Percentiles rank a stretch among this genome's conserved stretches.
Conservation (phyloP, 2,888 invertebrate genomes). For the Oeneis ivallda region DNA sequence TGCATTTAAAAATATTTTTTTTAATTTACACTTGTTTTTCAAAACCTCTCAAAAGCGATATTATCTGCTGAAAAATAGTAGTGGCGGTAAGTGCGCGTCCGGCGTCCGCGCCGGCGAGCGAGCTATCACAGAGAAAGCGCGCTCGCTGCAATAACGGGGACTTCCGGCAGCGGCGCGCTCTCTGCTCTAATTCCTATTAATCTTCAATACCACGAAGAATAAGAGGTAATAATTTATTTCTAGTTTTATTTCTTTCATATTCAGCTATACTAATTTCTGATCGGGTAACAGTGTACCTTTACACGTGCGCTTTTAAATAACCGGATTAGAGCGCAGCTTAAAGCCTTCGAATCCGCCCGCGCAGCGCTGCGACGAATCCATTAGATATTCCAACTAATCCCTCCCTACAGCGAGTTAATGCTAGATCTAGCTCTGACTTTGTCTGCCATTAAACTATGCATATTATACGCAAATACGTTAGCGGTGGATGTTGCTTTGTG, state of each 20-base stretch:
- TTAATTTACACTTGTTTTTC: no score
- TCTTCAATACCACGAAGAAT: constrained; percentile 3
- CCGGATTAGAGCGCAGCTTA: background rate
- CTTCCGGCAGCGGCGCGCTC: constrained; percentile 5
- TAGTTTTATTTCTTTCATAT: background rate
- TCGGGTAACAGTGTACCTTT: background rate
- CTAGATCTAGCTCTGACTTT: background rate
- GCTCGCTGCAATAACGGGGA: constrained; percentile 3
- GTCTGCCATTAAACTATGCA: background rate
- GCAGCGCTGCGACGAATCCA: background rate
- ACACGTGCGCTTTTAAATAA: background rate
- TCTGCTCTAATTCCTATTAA: constrained; percentile 16
- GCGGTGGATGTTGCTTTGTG: no score
- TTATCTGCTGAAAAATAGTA: constrained; percentile 4
- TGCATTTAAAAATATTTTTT: no score
- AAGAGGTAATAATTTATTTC: background rate
- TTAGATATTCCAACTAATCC: background rate
- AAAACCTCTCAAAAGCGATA: background rate
- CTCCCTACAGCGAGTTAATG: background rate
- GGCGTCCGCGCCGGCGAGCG: background rate
- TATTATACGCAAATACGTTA: background rate
- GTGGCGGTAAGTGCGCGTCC: background rate
- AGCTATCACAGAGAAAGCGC: background rate
- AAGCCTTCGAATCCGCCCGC: background rate
- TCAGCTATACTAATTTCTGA: no score